phyloP scores from a whole-genome alignment of 2,113 vertebrate species.

The Hyperopisus bebe region DNA sequence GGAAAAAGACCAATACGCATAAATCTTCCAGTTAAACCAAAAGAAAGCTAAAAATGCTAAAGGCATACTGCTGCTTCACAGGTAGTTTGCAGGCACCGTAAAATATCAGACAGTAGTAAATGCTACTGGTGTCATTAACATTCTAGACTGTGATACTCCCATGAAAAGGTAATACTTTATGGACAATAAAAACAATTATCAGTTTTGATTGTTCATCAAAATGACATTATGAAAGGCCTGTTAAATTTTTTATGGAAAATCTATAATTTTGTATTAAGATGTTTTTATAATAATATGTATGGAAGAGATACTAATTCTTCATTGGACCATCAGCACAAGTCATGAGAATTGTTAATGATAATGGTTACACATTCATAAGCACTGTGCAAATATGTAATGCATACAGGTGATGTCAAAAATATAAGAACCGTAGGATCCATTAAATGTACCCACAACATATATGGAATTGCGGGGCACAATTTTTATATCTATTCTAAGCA shows the following conservation, averaged over 20 bases:
- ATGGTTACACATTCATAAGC: not conserved
- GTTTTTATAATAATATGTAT: constrained; percentile 3
- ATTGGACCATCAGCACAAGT: not conserved
- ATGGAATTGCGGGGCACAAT: not conserved
- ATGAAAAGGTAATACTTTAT: not conserved
- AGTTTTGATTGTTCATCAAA: not conserved
- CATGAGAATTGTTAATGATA: not conserved
- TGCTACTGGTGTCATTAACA: not conserved
- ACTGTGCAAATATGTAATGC: not conserved
- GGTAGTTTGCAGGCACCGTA: not conserved
- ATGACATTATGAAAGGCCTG: not conserved
- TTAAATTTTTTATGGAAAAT: not conserved
- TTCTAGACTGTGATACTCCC: not conserved
- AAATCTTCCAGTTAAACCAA: not conserved
- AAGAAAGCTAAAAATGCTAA: not conserved
- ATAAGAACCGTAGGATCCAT: not conserved
- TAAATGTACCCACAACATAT: not conserved
- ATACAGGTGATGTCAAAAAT: not conserved
- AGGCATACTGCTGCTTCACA: not conserved
- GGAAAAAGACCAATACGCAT: not conserved
- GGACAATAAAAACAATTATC: not conserved
- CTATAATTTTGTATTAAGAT: constrained; percentile 9
- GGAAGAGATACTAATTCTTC: not conserved
- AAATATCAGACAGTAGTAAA: not conserved
- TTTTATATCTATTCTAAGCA: not conserved